phyloP scores from a whole-genome alignment of 2,888 invertebrate genomes.

The Megalurothrips usitatus region DNA sequence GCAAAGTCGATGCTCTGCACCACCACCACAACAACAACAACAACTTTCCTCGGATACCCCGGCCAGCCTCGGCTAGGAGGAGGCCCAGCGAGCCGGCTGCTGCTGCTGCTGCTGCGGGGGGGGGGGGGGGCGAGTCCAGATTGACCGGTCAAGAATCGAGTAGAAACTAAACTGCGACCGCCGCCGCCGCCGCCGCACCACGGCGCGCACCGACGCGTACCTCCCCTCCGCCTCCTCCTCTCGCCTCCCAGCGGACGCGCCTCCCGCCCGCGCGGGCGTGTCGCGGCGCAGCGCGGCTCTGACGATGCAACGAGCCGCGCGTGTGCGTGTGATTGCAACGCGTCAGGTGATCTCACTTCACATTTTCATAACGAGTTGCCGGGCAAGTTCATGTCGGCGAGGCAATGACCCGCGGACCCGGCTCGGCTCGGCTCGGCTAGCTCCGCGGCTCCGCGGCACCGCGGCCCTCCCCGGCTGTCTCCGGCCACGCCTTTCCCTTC shows the following conservation, averaged over 20 bases:
- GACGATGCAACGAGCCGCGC: not conserved
- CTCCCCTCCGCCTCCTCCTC: not conserved
- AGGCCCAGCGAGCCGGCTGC: not conserved
- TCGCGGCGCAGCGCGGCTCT: not conserved
- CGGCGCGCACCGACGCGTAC: not conserved
- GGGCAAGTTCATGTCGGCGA: slow-evolving; percentile 4
- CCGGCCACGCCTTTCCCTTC: not conserved
- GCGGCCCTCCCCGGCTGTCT: not conserved
- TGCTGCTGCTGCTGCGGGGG: not conserved
- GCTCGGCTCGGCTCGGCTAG: too few species aligned
- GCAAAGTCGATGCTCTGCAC: not conserved
- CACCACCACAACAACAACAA: too few species aligned
- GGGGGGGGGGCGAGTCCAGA: not conserved
- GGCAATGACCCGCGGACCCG: slow-evolving; percentile 1
- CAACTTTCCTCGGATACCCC: not conserved
- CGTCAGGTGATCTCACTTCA: slow-evolving; percentile 13
- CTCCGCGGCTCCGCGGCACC: too few species aligned
- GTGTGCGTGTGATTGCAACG: slow-evolving; percentile 1
- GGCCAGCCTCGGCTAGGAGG: not conserved
- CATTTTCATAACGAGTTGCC: slow-evolving; percentile 23
- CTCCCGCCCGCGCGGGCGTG: not conserved
- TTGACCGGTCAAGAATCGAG: slow-evolving; percentile 19
- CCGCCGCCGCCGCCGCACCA: not conserved
- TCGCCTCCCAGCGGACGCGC: not conserved
- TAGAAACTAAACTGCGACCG: slow-evolving; percentile 7